These are phyloP conservation scores for Clarias gariepinus DNA, from an alignment of 2,113 vertebrate genomes.

Conservation along the genomic window DNA sequence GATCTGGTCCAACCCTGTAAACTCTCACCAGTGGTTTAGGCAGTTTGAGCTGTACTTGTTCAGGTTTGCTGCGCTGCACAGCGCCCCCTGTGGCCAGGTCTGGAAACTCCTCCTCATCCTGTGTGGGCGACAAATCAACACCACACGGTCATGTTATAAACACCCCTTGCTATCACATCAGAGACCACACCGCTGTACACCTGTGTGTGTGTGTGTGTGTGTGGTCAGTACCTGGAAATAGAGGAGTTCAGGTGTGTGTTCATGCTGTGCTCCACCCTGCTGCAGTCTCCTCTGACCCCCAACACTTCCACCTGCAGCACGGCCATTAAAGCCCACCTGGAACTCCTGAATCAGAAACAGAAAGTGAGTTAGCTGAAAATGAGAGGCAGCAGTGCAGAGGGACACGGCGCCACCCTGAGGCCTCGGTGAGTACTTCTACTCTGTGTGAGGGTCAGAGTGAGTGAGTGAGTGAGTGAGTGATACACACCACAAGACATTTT, in stretches of 20 bases:
- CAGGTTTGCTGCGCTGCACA: conserved; percentile 75
- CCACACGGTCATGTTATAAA: not conserved
- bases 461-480: too few relatives aligned
- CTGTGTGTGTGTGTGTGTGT: not conserved
- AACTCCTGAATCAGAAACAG: not conserved
- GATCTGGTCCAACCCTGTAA: not conserved
- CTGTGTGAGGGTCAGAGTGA: too few relatives aligned
- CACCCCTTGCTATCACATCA: not conserved
- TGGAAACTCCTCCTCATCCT: conserved; percentile 24
- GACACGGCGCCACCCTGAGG: too few relatives aligned
- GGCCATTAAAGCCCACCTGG: not conserved
- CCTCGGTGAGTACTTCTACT: too few relatives aligned
- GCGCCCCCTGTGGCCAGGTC: conserved; percentile 79
- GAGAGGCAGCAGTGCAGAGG: not conserved
- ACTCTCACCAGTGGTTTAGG: conserved; percentile 83
- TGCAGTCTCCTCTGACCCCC: not conserved
- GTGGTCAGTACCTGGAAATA: conserved; percentile 19
- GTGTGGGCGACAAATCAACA: not conserved
- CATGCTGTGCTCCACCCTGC: conserved; percentile 2
- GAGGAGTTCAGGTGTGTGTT: conserved; percentile 21
- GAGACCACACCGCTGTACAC: not conserved
- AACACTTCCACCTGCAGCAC: not conserved
- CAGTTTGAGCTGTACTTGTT: conserved; percentile 83
- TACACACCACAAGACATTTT: too few relatives aligned
- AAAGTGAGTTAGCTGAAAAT: not conserved